Evolutionary conservation across 2,888 invertebrate genomes (phyloP), one percentile per base, ranked within the genome.

Genomic region (Parnassius orleans): DNA sequence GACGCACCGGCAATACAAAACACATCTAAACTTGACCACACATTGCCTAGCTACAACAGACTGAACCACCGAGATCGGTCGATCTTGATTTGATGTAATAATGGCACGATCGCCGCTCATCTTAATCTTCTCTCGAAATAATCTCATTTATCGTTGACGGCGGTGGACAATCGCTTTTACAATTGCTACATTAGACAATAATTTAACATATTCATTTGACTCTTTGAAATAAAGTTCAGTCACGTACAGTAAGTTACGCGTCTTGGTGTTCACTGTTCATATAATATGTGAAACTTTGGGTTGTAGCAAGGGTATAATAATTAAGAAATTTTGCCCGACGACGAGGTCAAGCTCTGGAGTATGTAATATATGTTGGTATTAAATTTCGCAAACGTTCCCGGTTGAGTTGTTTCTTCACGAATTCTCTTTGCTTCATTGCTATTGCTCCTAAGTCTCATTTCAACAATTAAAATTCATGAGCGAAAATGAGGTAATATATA

Each of bases 311-410:
- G 19, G n/a, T 33, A 19, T n/a, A 33, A 46, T 47, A 55, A 46
- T 46, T 43, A 55, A 46, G 55, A 46, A 55, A 55, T 46, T 55
- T 55, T 19, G 12, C 55, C 46, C 44, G 3, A 9, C 19, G 33
- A 7, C 24, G 43, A 24, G 24, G 55, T 19, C 15, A n/a, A 19
- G 46, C 33, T 55, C 55, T 46, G 46, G 15, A 46, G 24, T 55
- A 46, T 55, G 46, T 55, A 55, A 55, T 55, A 55, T 46, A 46
- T 55, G 44, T 46, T 55, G 43, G 46, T 46, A 55, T 46, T 55
- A 55, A 55, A 55, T 55, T 55, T 55, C 10, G 24, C 55, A 47
- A 55, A 55, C 46, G 10, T 51, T 24, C 46, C 46, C n/a, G n/a
- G 44, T 47, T 19, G 44, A 24, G 55, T 3, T n/a, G 46, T 19